Percentiles rank a stretch among this genome's conserved stretches.
phyloP scores from a whole-genome alignment of 1,140 invertebrate genomes.

The Dendrolimus kikuchii region DNA sequence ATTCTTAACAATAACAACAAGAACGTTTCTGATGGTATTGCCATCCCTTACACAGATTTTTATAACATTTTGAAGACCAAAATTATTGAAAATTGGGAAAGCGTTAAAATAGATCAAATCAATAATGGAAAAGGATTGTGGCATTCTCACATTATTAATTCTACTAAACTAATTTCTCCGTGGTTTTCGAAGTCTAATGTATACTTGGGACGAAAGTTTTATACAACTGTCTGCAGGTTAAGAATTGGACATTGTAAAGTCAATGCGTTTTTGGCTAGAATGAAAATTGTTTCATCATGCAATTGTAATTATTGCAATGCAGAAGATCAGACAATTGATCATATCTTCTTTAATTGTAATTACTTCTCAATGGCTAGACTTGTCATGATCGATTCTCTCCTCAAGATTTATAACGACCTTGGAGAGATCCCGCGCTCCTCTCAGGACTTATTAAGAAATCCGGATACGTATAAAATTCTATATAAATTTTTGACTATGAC shows the following conservation, averaged over 20 bases:
- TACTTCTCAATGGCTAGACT: not conserved
- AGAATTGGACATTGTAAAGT: not conserved
- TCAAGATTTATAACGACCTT: no score
- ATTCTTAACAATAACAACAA: not conserved
- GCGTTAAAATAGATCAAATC: not conserved
- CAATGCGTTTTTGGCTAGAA: not conserved
- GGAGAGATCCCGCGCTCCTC: no score
- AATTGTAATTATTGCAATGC: not conserved
- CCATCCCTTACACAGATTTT: not conserved
- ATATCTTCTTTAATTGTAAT: not conserved
- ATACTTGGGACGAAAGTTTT: not conserved
- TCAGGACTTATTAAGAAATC: no score
- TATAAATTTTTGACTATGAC: no score
- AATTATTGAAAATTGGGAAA: not conserved
- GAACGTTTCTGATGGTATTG: not conserved
- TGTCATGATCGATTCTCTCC: no score
- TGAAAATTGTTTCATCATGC: not conserved
- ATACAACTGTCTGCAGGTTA: not conserved
- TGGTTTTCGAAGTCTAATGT: not conserved
- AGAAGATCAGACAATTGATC: not conserved
- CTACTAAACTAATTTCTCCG: not conserved
- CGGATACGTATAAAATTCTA: no score
- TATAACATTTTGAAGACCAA: not conserved
- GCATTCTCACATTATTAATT: not conserved
- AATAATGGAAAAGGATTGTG: slow-evolving; percentile 1